A percentile compares a stretch with the other conserved stretches of the same genome.
Evolutionary conservation across 23 tunicate genomes (phyloP).

Genomic region (Oikopleura dioica): DNA sequence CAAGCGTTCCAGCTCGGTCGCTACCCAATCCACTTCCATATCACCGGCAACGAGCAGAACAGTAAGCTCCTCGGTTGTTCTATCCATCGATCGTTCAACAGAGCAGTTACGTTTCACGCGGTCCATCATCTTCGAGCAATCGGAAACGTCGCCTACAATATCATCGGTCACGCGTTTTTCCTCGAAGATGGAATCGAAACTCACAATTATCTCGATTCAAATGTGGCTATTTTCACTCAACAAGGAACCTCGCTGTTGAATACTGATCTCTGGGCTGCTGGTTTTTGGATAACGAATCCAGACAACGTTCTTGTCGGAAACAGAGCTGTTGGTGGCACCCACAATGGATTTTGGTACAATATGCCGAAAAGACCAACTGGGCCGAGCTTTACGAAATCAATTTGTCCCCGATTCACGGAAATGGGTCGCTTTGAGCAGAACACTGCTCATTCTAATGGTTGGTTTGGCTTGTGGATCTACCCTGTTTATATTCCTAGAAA

Average conservation of each 20-base stretch:
- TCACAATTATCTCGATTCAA: constrained; percentile 36
- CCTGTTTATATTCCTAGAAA: constrained; percentile 4
- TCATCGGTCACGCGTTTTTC: constrained; percentile 80
- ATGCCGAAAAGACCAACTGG: constrained; percentile 79
- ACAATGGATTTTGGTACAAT: constrained; percentile 89
- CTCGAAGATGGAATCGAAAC: constrained; percentile 98
- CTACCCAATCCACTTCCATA: constrained; percentile 90
- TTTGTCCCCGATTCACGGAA: constrained; percentile 57
- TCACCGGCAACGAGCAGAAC: constrained; percentile 39
- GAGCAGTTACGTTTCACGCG: constrained; percentile 75
- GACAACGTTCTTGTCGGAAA: constrained; percentile 54
- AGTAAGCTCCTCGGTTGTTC: constrained; percentile 33
- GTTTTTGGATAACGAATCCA: constrained; percentile 88
- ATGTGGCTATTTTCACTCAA: constrained; percentile 42
- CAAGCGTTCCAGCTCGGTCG: constrained; percentile 82
- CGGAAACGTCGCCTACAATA: constrained; percentile 41
- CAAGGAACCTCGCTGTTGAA: constrained; percentile 17
- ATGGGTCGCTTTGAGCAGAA: constrained; percentile 38
- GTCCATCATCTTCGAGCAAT: constrained; percentile 48
- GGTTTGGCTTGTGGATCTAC: constrained; percentile 96
- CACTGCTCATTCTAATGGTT: constrained; percentile 78
- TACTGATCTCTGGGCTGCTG: constrained; percentile 24
- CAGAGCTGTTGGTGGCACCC: constrained; percentile 88
- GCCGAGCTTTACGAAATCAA: constrained; percentile 32
- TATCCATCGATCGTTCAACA: constrained; percentile 55